These are phyloP conservation scores for Callipepla californica DNA, from an alignment of 2,113 vertebrate genomes.

Conservation along the genomic window DNA sequence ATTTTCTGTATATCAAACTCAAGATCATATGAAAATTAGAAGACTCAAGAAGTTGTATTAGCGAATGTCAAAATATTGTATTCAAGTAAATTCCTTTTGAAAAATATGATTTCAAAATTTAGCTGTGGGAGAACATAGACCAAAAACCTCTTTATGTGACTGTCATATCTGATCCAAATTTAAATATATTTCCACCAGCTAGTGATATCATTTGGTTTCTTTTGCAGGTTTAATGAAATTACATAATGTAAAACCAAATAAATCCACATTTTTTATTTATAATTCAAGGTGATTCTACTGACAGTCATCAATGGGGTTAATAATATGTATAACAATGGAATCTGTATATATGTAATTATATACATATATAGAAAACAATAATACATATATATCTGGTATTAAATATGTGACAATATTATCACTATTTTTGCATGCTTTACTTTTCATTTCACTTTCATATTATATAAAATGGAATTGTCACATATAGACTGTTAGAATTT, in stretches of 20 bases:
- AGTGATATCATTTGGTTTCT: constrained; percentile 15
- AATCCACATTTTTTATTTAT: constrained; percentile 37
- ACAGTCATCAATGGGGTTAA: neutral
- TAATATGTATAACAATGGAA: too few species aligned
- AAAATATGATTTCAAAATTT: neutral
- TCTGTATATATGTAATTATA: too few species aligned
- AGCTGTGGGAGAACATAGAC: neutral
- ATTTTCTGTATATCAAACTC: neutral
- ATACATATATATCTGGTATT: neutral
- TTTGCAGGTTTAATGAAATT: constrained; percentile 29
- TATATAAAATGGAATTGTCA: constrained; percentile 36
- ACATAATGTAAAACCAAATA: constrained; percentile 22
- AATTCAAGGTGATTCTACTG: constrained; percentile 24
- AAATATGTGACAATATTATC: neutral
- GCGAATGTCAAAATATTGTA: neutral
- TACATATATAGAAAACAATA: neutral
- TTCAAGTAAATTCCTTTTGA: neutral
- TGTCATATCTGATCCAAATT: constrained; percentile 37
- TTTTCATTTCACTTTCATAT: constrained; percentile 54
- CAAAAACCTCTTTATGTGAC: neutral
- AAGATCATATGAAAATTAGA: neutral
- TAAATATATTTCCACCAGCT: constrained; percentile 1
- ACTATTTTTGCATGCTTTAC: constrained; percentile 17
- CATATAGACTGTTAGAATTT: constrained; percentile 26
- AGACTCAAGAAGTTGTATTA: neutral